phyloP scores from a whole-genome alignment of 92 coral and sea anemone species.

The Porites lobata region DNA sequence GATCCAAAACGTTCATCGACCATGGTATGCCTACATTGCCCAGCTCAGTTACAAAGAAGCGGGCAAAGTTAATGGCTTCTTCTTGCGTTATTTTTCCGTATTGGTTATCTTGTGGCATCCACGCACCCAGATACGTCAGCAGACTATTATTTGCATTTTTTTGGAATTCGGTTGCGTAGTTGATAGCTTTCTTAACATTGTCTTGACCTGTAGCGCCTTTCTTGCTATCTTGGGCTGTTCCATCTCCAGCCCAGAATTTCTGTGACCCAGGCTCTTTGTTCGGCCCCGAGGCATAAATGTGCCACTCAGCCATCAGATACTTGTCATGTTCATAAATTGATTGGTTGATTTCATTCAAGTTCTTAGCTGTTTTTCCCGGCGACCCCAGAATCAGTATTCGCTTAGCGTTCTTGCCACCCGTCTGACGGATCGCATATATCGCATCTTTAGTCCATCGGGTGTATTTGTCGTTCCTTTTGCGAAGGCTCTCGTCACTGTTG shows the following conservation, averaged over 20 bases:
- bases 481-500: constrained; percentile 68
- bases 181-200: constrained; percentile 43
- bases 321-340: constrained; percentile 49
- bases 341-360: not conserved
- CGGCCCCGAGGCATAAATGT: constrained; percentile 78
- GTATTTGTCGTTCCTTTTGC: constrained; percentile 64
- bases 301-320: constrained; percentile 77
- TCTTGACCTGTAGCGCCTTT: constrained; percentile 12
- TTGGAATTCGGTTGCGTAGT: constrained; percentile 43
- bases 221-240: not conserved
- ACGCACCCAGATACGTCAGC: constrained; percentile 70
- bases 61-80: constrained; percentile 69
- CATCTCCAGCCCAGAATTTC: constrained; percentile 70
- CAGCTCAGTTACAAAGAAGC: constrained; percentile 54
- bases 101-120: constrained; percentile 70
- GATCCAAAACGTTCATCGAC: constrained; percentile 76
- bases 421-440: constrained; percentile 59
- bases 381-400: constrained; percentile 79
- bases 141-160: not conserved
- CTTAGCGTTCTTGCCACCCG: constrained; percentile 69
- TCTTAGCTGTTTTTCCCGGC: constrained; percentile 65
- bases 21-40: constrained; percentile 50
- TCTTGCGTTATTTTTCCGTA: constrained; percentile 23
- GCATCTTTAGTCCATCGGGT: constrained; percentile 78
- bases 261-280: constrained; percentile 51